These are phyloP conservation scores for Dissostichus mawsoni DNA, from an alignment of 2,113 vertebrate genomes.

Conservation along the genomic window DNA sequence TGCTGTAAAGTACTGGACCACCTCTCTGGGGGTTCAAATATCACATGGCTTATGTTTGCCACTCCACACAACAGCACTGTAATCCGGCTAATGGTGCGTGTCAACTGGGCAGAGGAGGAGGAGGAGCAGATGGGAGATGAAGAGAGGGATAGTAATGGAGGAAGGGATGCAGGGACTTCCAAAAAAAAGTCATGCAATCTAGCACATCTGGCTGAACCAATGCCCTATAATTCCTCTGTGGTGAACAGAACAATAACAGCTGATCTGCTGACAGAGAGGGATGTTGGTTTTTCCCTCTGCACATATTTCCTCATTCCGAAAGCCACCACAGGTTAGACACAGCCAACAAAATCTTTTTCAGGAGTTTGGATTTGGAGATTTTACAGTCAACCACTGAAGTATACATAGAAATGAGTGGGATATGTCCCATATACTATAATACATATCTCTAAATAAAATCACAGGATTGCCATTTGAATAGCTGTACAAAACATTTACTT, in stretches of 20 bases:
- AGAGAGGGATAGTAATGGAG: conserved; percentile 4
- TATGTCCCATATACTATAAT: not conserved
- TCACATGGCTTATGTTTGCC: conserved; percentile 62
- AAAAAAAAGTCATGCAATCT: conserved; percentile 16
- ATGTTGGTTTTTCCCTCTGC: not conserved
- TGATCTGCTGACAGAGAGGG: conserved; percentile 7
- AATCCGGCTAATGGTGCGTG: conserved; percentile 46
- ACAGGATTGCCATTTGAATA: not conserved
- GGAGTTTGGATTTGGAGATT: not conserved
- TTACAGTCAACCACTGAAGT: not conserved
- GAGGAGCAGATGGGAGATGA: conserved; percentile 38
- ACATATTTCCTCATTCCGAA: conserved; percentile 24
- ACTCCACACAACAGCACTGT: conserved; percentile 41
- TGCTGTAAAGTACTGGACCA: conserved; percentile 34
- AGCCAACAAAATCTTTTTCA: not conserved
- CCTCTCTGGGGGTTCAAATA: conserved; percentile 32
- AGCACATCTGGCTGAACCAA: conserved; percentile 29
- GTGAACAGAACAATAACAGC: not conserved
- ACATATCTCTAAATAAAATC: not conserved
- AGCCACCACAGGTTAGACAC: conserved; percentile 12
- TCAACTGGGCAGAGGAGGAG: conserved; percentile 36
- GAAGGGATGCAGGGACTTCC: not conserved
- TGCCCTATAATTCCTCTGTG: not conserved
- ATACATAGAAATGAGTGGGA: not conserved
- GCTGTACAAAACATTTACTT: not conserved